Percentiles rank a stretch among this genome's conserved stretches.
Conservation (phyloP, 2,888 invertebrate genomes). For the Alsophila aescularia region DNA sequence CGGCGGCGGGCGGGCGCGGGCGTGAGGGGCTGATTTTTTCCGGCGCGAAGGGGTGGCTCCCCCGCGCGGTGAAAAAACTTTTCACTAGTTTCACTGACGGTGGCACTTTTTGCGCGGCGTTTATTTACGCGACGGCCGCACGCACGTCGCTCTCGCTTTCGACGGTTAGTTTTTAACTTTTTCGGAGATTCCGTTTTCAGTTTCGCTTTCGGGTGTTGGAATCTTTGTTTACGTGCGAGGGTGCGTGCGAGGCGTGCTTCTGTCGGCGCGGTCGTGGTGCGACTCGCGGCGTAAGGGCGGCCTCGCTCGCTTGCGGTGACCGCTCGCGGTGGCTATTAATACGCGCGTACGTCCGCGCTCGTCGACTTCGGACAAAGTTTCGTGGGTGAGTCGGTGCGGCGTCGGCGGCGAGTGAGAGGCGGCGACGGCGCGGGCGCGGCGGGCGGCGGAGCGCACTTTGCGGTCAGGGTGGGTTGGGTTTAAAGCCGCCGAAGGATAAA, state of each 20-base stretch:
- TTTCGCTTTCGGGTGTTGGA: conserved; percentile 32
- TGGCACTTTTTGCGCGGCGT: conserved; percentile 79
- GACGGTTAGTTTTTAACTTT: conserved; percentile 46
- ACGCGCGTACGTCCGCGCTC: conserved; percentile 82
- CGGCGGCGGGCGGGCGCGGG: conserved; percentile 81
- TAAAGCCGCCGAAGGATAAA: conserved; percentile 87
- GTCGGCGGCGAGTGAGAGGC: conserved; percentile 75
- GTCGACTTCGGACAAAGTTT: conserved; percentile 84
- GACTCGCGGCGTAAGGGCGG: conserved; percentile 60
- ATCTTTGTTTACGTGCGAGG: conserved; percentile 44
- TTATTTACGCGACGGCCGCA: conserved; percentile 76
- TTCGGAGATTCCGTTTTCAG: conserved; percentile 48
- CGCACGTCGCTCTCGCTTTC: conserved; percentile 74
- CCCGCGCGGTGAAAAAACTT: conserved; percentile 80
- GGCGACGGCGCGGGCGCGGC: conserved; percentile 83
- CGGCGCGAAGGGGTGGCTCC: conserved; percentile 75
- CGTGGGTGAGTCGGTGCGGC: conserved; percentile 77
- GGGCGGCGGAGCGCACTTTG: conserved; percentile 86
- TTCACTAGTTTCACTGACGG: conserved; percentile 83
- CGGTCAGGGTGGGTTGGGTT: conserved; percentile 88
- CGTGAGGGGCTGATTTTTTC: conserved; percentile 81
- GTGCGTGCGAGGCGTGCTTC: conserved; percentile 68
- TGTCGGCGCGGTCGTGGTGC: conserved; percentile 55
- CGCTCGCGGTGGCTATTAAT: conserved; percentile 80
- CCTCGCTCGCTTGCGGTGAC: conserved; percentile 70